These are phyloP conservation scores for Thymelicus sylvestris DNA, from an alignment of 2,888 invertebrate species.

Conservation along the genomic window DNA sequence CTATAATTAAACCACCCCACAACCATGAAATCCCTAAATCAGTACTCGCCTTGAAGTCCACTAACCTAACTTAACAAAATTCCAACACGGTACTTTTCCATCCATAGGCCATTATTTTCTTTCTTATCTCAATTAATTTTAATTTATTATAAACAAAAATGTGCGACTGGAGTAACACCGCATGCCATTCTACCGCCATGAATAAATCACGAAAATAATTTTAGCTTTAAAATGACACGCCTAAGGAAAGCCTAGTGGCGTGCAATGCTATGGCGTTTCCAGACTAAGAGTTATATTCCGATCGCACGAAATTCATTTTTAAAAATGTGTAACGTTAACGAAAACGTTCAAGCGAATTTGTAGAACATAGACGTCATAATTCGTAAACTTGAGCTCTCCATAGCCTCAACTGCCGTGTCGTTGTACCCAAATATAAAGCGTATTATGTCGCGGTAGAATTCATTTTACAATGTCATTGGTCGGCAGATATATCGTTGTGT, in stretches of 20 bases:
- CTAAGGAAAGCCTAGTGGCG: constrained; percentile 38
- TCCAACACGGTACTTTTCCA: constrained; percentile 30
- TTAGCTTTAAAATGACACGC: constrained; percentile 46
- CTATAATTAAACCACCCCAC: not conserved
- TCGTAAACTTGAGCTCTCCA: constrained; percentile 1
- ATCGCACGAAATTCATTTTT: constrained; percentile 40
- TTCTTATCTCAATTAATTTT: constrained; percentile 37
- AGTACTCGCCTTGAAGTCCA: constrained; percentile 33
- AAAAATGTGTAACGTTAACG: constrained; percentile 32
- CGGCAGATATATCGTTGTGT: constrained; percentile 12
- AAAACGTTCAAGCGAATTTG: constrained; percentile 38
- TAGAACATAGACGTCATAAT: constrained; percentile 33
- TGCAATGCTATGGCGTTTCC: constrained; percentile 41
- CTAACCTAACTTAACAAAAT: constrained; percentile 38
- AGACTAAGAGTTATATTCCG: constrained; percentile 40
- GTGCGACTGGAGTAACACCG: constrained; percentile 30
- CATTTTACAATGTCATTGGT: constrained; percentile 5
- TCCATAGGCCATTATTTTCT: constrained; percentile 38
- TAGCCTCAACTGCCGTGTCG: not conserved
- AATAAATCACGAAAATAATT: constrained; percentile 45
- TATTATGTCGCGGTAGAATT: constrained; percentile 1
- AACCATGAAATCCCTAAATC: constrained; percentile 24
- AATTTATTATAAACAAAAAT: constrained; percentile 39
- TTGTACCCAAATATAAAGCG: constrained; percentile 2
- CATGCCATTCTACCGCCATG: constrained; percentile 23